phyloP scores from a whole-genome alignment of 64 coral and sea anemone species.

The Platygyra sinensis region DNA sequence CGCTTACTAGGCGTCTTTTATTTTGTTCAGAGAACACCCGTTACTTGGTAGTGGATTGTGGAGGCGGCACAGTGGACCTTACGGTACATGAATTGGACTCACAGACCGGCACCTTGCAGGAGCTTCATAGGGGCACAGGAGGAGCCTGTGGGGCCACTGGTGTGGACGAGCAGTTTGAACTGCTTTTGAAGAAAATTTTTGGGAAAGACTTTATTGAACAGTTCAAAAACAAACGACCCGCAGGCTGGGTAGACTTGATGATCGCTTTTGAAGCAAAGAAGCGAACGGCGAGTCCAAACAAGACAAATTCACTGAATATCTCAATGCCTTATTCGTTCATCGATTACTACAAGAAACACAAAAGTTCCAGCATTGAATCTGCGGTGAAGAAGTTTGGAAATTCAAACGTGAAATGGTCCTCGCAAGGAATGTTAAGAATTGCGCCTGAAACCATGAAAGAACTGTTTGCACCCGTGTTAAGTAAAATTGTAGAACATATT shows the following conservation, averaged over 20 bases:
- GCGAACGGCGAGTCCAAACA: slow-evolving; percentile 82
- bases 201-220: slow-evolving; percentile 97
- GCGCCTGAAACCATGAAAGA: slow-evolving; percentile 86
- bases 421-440: slow-evolving; percentile 92
- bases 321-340: slow-evolving; percentile 94
- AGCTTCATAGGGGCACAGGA: slow-evolving; percentile 94
- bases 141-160: slow-evolving; percentile 93
- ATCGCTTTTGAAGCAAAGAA: slow-evolving; percentile 98
- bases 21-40: slow-evolving; percentile 74
- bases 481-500: slow-evolving; percentile 80
- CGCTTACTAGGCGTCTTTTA: not conserved
- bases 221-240: slow-evolving; percentile 92
- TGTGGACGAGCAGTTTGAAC: slow-evolving; percentile 91
- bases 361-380: slow-evolving; percentile 89
- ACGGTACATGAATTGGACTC: slow-evolving; percentile 93
- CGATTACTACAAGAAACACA: slow-evolving; percentile 90
- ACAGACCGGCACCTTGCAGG: slow-evolving; percentile 70
- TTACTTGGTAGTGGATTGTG: slow-evolving; percentile 97
- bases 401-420: slow-evolving; percentile 91
- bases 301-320: slow-evolving; percentile 88
- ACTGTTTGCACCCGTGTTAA: slow-evolving; percentile 84
- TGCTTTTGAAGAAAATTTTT: slow-evolving; percentile 87
- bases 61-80: slow-evolving; percentile 93
- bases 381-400: slow-evolving; percentile 84
- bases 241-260: slow-evolving; percentile 99